A percentile compares a stretch with the other conserved stretches of the same genome.
Conservation (phyloP, 2,797 vertebrate species). For the Catharus ustulatus region DNA sequence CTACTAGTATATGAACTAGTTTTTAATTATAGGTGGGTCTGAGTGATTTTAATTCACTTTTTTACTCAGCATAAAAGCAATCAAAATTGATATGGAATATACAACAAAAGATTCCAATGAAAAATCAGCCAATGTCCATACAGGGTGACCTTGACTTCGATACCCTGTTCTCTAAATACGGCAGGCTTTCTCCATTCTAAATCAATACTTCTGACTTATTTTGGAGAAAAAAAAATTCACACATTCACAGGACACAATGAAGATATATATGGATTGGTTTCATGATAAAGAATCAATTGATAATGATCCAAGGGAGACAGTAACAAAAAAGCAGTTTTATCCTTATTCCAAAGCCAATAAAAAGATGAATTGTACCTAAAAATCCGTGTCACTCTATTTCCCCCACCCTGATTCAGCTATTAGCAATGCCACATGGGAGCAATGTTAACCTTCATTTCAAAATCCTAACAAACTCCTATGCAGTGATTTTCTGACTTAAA, state of each 20-base stretch:
- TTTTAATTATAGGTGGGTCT: neutral
- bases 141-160: conserved; percentile 19
- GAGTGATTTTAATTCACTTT: neutral
- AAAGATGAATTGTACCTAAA: conserved; percentile 8
- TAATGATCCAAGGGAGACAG: conserved; percentile 29
- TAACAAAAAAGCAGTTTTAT: conserved; percentile 34
- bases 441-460: neutral
- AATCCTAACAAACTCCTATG: neutral
- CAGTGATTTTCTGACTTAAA: neutral
- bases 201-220: conserved; percentile 42
- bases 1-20: neutral
- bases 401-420: neutral
- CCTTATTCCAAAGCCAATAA: neutral
- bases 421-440: neutral
- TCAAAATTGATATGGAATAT: neutral
- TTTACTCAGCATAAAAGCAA: neutral
- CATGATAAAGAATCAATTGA: conserved; percentile 54
- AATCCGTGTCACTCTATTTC: neutral
- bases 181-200: neutral
- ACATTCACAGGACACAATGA: neutral
- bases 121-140: neutral
- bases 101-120: neutral
- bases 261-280: conserved; percentile 30
- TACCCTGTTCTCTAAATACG: neutral
- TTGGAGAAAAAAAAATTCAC: neutral